These are phyloP conservation scores for Andrena camellia DNA, from an alignment of 2,888 invertebrate species.

Conservation along the genomic window DNA sequence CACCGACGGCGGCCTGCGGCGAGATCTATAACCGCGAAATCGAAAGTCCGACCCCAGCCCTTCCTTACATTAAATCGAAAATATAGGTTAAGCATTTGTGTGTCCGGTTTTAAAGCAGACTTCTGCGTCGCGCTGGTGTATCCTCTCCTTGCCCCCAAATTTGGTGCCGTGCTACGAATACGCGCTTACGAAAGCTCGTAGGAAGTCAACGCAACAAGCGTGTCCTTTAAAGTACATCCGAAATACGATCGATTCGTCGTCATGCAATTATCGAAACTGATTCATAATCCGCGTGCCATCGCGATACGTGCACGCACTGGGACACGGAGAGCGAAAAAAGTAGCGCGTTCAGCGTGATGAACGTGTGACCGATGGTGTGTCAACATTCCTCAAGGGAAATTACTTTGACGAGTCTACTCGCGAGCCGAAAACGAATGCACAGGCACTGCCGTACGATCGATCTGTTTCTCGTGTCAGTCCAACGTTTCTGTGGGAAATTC, in stretches of 20 bases:
- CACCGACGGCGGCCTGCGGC: neutral
- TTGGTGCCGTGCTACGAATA: neutral
- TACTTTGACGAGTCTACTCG: constrained; percentile 17
- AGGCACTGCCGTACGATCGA: constrained; percentile 36
- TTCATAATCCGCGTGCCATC: constrained; percentile 40
- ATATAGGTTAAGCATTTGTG: constrained; percentile 41
- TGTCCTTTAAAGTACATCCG: neutral
- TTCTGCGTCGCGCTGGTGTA: neutral
- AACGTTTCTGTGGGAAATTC: constrained; percentile 10
- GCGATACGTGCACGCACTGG: neutral
- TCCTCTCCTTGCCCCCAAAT: neutral
- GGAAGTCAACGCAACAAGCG: neutral
- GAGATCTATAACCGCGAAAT: neutral
- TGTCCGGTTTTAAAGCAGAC: constrained; percentile 15
- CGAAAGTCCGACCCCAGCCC: neutral
- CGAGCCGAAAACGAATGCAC: constrained; percentile 20
- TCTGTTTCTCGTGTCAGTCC: constrained; percentile 21
- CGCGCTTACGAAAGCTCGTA: neutral
- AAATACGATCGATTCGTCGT: constrained; percentile 4
- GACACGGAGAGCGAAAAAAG: neutral
- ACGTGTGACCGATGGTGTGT: constrained; percentile 11
- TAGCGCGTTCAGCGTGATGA: neutral
- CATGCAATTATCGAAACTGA: constrained; percentile 15
- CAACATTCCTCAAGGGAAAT: constrained; percentile 13
- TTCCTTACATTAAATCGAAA: neutral